Evolutionary conservation across 2,888 invertebrate genomes (phyloP), one percentile per base, ranked within the genome.

Genomic region (Hydroisotoma schaefferi): DNA sequence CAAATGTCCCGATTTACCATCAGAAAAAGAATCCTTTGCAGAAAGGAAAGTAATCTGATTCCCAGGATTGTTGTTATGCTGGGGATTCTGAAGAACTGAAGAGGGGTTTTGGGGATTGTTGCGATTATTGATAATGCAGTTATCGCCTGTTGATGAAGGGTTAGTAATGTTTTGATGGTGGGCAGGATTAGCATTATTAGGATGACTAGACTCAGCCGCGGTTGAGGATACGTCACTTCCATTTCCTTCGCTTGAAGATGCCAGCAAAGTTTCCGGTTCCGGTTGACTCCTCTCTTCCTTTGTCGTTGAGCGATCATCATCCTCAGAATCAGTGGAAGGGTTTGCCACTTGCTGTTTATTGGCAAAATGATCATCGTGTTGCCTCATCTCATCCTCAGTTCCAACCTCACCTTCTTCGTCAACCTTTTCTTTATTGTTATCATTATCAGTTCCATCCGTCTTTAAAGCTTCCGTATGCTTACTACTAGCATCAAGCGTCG

Each of bases 261-360:
- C 58, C 47, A 48, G 61, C 59, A 61, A 65, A 58, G 61, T 66
- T 71, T 71, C 69, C 69, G 66, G 65, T 69, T 71, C 69, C 71
- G 63, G 61, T 61, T 61, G 57, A 40, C 48, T 23, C 61, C 57
- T 59, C 60, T 53, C 51, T 37, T 51, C 25, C 15, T 18, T 25
- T 26, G 38, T 20, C 26, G 22, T 27, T 10, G 6, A 22, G 28
- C n/a, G 23, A 33, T 28, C 27, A 25, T 2, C 27, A 12, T 57
- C 38, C 23, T n/a, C n/a, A n/a, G n/a, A n/a, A n/a, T n/a, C n/a
- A n/a, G n/a, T n/a, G n/a, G n/a, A n/a, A n/a, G 8, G 1, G 15
- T 18, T 43, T 15, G 53, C n/a, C n/a, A n/a, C 22, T 26, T 4
- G 28, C 26, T 43, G 46, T 22, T 57, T 57, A 55, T 63, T 56